Base-by-base conservation (phyloP, 2,888 invertebrate species). In the Torymus auratus region DNA sequence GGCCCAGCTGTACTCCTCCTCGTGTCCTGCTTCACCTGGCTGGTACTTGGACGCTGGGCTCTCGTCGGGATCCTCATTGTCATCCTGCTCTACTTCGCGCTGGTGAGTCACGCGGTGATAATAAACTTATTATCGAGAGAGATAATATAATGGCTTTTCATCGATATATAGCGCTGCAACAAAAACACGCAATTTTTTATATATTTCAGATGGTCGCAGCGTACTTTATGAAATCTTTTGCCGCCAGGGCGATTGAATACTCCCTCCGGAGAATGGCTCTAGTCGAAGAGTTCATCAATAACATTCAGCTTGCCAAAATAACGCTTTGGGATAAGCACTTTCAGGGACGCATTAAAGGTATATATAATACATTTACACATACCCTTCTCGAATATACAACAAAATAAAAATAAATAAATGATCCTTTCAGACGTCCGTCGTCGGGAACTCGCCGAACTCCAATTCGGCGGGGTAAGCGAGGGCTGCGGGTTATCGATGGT, bases 31-130 rank as follows among this genome's bases (percentile, higher is more conserved):
- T 93, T 92, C 85, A 91, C 92, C 74, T 88, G 91, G 81, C 88
- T 88, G 83, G 88, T 92, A 20, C 88, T 93, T 74, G 92, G 93
- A 5, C 90, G 91, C 5, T 92, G 92, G 90, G 92, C 92, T 1
- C 85, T 93, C 2, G 84, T 92, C 52, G 92, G 93, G 15, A 90
- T 92, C 84, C 84, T 89, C 15, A 89, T 91, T 41, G 91, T 92
- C 82, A 80, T 92, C 7, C 80, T 91, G 7, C 91, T 93, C 80
- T 93, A 85, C 72, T 78, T 81, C 14, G 83, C 83, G 28, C 62
- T 86, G 69, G 86, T 86, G 70, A 77, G 71, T 28, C 41, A 28
- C 28, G 28, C 28, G 7, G 0, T 3, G 3, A 28, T 78, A 20
- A 28, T 78, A 20, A 20, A 20, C 20, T 20, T 20, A n/a, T n/a